Conservation (phyloP, 2,113 vertebrate species). For the Meles meles region DNA sequence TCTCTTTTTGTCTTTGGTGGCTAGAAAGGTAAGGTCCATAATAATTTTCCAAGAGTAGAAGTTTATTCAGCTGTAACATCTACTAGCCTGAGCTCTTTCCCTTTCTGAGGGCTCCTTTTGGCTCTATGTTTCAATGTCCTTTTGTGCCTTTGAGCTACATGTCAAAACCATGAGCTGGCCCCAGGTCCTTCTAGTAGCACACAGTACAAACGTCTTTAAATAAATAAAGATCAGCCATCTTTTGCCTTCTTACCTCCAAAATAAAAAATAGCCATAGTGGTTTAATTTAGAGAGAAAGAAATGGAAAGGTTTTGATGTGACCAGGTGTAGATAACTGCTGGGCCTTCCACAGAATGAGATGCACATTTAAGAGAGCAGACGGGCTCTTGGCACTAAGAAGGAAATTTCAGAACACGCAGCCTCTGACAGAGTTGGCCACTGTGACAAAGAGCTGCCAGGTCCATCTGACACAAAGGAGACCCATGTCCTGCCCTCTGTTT, state of each 20-base stretch:
- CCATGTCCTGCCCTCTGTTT: neutral
- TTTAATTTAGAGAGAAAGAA: slow-evolving; percentile 57
- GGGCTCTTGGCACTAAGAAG: neutral
- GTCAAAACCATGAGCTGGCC: neutral
- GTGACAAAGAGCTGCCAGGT: neutral
- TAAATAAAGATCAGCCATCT: slow-evolving; percentile 47
- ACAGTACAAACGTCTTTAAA: slow-evolving; percentile 23
- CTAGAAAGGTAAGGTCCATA: neutral
- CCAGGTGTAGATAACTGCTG: neutral
- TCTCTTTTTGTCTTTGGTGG: neutral
- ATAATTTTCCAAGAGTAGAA: neutral
- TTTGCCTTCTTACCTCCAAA: neutral
- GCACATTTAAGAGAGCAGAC: neutral
- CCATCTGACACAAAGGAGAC: neutral
- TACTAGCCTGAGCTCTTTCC: neutral
- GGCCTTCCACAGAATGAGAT: neutral
- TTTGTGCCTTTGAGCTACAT: neutral
- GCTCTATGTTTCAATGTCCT: neutral
- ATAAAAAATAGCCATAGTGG: slow-evolving; percentile 5
- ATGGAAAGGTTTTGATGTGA: slow-evolving; percentile 26
- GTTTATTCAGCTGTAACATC: neutral
- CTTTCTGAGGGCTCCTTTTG: neutral
- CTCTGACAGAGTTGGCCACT: neutral
- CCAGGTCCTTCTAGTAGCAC: neutral
- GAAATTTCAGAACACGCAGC: neutral